Percentiles rank a stretch among this genome's conserved stretches.
These are phyloP conservation scores for Periophthalmus modestus DNA, from an alignment of 2,113 vertebrate genomes.

Conservation along the genomic window DNA sequence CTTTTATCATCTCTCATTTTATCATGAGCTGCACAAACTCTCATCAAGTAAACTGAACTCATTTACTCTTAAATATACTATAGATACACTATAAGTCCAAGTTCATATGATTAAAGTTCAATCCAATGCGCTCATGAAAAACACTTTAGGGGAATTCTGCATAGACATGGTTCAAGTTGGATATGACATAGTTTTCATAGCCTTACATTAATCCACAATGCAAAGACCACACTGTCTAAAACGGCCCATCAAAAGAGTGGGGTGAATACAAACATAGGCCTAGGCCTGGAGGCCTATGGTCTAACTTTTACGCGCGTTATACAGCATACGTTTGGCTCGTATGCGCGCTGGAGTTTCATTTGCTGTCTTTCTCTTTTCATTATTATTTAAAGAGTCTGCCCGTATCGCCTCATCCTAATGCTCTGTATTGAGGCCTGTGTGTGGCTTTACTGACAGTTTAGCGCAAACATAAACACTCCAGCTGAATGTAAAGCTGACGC, in stretches of 20 bases:
- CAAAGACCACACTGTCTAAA: neutral
- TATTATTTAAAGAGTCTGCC: neutral
- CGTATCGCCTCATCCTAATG: neutral
- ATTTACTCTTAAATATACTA: neutral
- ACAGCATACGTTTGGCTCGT: neutral
- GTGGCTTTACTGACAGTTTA: constrained; percentile 33
- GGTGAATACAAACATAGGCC: neutral
- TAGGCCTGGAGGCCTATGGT: neutral
- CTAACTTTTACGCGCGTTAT: neutral
- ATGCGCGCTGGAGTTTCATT: neutral
- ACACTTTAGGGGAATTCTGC: neutral
- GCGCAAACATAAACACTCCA: constrained; percentile 50
- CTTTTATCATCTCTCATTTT: constrained; percentile 86
- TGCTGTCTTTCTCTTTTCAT: neutral
- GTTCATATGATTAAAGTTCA: neutral
- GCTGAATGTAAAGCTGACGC: constrained; percentile 73
- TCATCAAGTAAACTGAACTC: neutral
- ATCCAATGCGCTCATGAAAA: neutral
- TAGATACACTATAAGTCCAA: neutral
- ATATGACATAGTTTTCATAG: neutral
- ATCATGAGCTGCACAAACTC: constrained; percentile 56
- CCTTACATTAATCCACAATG: neutral
- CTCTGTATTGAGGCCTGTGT: constrained; percentile 17
- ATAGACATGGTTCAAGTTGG: neutral
- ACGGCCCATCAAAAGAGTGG: neutral